A percentile compares a stretch with the other conserved stretches of the same genome.
These are phyloP conservation scores for Saguinus midas DNA, from an alignment of 2,113 vertebrate genomes.

Conservation along the genomic window DNA sequence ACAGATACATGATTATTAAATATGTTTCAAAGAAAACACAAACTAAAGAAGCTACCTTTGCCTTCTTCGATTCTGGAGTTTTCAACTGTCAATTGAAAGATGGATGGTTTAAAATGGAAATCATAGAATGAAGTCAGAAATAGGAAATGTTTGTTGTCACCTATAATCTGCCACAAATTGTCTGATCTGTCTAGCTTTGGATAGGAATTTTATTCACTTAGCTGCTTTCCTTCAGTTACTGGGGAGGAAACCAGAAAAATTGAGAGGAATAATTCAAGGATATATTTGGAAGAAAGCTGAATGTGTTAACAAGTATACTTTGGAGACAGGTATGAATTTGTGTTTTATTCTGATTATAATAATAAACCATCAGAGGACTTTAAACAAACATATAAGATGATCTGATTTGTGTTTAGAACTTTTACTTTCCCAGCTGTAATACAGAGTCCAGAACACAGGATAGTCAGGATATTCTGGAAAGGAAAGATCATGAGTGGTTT, in stretches of 20 bases:
- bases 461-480: background rate
- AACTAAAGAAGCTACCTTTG: background rate
- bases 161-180: background rate
- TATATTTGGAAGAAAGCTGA: background rate
- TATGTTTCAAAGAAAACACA: constrained; percentile 33
- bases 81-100: background rate
- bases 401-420: background rate
- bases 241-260: background rate
- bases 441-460: fast-evolving
- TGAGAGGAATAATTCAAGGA: background rate
- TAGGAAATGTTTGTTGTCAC: background rate
- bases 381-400: background rate
- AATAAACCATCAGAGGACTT: background rate
- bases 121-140: background rate
- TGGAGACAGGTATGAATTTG: background rate
- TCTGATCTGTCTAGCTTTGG: background rate
- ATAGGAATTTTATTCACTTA: background rate
- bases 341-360: background rate
- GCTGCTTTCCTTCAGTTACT: background rate
- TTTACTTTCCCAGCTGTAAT: background rate
- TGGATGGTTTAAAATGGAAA: background rate
- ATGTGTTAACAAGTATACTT: background rate
- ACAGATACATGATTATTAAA: background rate
- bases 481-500: background rate
- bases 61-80: background rate